phyloP scores from a whole-genome alignment of 2,888 invertebrate genomes.

The Drosophila rubida region DNA sequence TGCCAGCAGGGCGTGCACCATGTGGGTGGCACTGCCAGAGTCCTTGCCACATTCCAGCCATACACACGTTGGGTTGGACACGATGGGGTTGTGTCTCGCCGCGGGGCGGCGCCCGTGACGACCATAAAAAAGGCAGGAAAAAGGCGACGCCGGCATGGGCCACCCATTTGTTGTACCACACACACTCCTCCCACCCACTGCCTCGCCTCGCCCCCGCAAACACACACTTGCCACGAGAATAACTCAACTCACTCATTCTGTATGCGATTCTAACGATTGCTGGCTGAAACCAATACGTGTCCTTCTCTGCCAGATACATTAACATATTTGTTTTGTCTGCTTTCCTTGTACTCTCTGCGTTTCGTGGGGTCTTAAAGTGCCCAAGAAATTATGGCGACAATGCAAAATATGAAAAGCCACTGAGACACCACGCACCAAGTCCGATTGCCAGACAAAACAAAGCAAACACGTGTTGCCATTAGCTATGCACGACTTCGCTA shows the following conservation, averaged over 20 bases:
- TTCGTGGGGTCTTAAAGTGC: constrained; percentile 45
- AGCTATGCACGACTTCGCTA: background rate
- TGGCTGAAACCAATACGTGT: constrained; percentile 76
- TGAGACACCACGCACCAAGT: constrained; percentile 40
- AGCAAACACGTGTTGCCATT: background rate
- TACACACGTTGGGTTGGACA: background rate
- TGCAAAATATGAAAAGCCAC: constrained; percentile 62
- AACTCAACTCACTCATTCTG: constrained; percentile 70
- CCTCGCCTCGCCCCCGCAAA: background rate
- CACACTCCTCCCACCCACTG: background rate
- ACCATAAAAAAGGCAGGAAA: constrained; percentile 74
- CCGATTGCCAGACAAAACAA: constrained; percentile 48
- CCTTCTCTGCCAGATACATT: constrained; percentile 67
- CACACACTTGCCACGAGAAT: constrained; percentile 47
- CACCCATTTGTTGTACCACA: constrained; percentile 72
- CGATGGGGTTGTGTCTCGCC: constrained; percentile 59
- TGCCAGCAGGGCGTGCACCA: constrained; percentile 50
- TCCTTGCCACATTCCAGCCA: constrained; percentile 33
- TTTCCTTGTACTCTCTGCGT: constrained; percentile 30
- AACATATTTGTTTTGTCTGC: constrained; percentile 81
- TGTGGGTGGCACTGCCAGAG: constrained; percentile 22
- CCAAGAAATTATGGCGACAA: constrained; percentile 71
- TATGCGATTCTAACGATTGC: constrained; percentile 77
- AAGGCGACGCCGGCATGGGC: constrained; percentile 71
- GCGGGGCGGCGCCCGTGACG: constrained; percentile 69